A percentile compares a stretch with the other conserved stretches of the same genome.
These are phyloP conservation scores for Phalanger gymnotis DNA, from an alignment of 2,797 vertebrate species.

Conservation along the genomic window DNA sequence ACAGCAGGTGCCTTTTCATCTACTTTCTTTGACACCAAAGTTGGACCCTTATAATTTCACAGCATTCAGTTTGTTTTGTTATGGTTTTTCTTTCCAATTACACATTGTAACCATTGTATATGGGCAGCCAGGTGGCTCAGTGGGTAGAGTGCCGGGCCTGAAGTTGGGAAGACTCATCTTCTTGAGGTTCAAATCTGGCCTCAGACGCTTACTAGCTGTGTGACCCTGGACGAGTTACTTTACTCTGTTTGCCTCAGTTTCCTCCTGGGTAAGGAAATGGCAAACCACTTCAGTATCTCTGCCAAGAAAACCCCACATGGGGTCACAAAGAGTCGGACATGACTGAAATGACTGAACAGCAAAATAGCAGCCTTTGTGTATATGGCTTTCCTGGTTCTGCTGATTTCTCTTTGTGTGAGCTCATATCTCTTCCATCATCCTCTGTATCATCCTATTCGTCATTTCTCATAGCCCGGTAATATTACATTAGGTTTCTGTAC, in stretches of 20 bases:
- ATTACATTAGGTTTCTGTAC: neutral
- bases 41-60: neutral
- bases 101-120: neutral
- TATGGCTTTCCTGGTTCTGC: neutral
- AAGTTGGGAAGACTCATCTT: neutral
- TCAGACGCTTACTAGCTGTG: neutral
- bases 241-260: neutral
- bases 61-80: neutral
- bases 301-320: neutral
- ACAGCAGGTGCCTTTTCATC: neutral
- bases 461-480: neutral
- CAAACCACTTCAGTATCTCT: neutral
- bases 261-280: neutral
- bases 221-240: neutral
- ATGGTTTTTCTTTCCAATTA: neutral
- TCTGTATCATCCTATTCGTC: neutral
- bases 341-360: neutral
- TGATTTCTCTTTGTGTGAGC: neutral
- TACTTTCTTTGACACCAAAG: neutral
- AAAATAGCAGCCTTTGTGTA: neutral
- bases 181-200: neutral
- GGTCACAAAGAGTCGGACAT: neutral
- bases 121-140: neutral
- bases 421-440: neutral
- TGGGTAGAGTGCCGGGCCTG: neutral